A percentile compares a stretch with the other conserved stretches of the same genome.
Conservation (phyloP, 2,888 invertebrate species). For the Taenaris catops region DNA sequence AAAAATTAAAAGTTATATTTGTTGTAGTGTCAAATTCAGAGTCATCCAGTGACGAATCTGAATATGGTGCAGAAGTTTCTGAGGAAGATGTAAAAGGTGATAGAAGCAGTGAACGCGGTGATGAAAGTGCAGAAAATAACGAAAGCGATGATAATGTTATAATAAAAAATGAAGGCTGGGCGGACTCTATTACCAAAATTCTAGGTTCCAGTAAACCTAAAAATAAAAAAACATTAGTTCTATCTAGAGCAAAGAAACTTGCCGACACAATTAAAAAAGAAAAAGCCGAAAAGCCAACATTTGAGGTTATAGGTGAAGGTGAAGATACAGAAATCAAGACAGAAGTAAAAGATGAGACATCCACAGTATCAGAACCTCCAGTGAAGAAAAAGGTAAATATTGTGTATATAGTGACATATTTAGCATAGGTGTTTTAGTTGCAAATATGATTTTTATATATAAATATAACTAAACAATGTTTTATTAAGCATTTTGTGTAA, state of each 20-base stretch:
- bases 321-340: conserved; percentile 60
- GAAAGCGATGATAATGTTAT: conserved; percentile 34
- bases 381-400: conserved; percentile 62
- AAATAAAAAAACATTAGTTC: conserved; percentile 85
- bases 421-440: no score
- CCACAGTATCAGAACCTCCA: conserved; percentile 43
- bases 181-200: conserved; percentile 90
- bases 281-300: conserved; percentile 72
- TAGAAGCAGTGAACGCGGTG: conserved; percentile 26
- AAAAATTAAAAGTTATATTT: conserved; percentile 3
- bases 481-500: no score
- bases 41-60: conserved; percentile 48
- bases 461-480: no score
- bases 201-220: conserved; percentile 87
- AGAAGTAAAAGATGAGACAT: conserved; percentile 44
- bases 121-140: conserved; percentile 20
- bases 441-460: no score
- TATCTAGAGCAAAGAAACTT: conserved; percentile 89
- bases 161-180: conserved; percentile 86
- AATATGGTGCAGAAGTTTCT: conserved; percentile 38
- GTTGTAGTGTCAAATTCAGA: conserved; percentile 47
- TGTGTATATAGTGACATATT: no score
- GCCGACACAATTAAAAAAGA: conserved; percentile 70
- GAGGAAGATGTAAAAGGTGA: conserved; percentile 24
- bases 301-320: conserved; percentile 85